Evolutionary conservation across 2,888 invertebrate species (phyloP), one percentile per base, ranked within the genome.

Genomic region (Ceriagrion tenellum): DNA sequence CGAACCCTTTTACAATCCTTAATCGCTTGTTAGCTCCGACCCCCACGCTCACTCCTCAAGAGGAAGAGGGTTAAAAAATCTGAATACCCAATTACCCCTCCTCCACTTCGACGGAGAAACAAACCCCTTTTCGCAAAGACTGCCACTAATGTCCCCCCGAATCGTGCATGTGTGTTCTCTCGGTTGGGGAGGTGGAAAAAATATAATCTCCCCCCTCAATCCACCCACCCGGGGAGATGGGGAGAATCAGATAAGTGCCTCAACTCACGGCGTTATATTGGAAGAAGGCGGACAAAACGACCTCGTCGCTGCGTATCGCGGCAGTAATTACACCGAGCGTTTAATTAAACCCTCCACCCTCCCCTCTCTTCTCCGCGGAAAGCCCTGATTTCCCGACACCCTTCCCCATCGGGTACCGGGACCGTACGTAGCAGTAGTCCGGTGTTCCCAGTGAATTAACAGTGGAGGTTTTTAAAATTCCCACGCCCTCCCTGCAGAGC

Each of bases 291-390:
- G 81, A 81, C 81, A 81, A 81, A 81, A 81, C 81, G 81, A 35
- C 35, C 81, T 81, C 81, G 30, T 81, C 35, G 55, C 89, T 18
- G 55, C 89, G 89, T 55, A 55, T 89, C 69, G 69, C 40, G 47
- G 69, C 74, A 47, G 69, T 93, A 93, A 93, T 93, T 93, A 69
- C 93, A 47, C 47, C 6, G 59, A 69, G 40, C 26, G 93, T 63
- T 40, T 63, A 93, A 93, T 93, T 93, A 93, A 93, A 23, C 93
- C 23, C 69, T 40, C 26, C 47, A 4, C 47, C 69, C 56, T 30
- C 23, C 55, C 12, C 26, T 12, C n/a, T 26, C 56, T 56, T 3
- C 89, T 13, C 63, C 40, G 13, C 93, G 63, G 16, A 18, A 35
- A 18, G 59, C 81, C 13, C 35, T 81, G 81, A 81, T 81, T 35